These are phyloP conservation scores for Drosophila atroscutellata DNA, from an alignment of 2,888 invertebrate genomes.

Conservation along the genomic window DNA sequence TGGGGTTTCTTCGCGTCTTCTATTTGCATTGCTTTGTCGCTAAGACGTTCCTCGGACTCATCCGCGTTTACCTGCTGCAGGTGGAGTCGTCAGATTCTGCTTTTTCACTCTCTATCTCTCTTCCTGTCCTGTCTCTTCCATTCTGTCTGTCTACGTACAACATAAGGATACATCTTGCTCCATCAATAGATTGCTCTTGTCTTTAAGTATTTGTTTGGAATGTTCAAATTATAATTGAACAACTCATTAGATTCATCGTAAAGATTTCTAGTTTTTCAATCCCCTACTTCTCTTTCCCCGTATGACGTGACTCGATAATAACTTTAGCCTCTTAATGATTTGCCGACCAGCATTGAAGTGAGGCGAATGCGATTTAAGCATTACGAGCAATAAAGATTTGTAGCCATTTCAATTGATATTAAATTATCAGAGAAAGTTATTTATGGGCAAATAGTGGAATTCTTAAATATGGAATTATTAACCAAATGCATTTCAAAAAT, in stretches of 20 bases:
- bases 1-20: slow-evolving; percentile 7
- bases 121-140: slow-evolving; percentile 30
- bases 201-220: not conserved
- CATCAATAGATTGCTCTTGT: not conserved
- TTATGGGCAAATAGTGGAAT: not conserved
- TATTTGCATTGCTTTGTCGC: slow-evolving; percentile 28
- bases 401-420: not conserved
- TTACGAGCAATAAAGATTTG: not conserved
- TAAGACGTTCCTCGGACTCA: slow-evolving; percentile 41
- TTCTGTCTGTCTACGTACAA: not conserved
- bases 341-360: slow-evolving; percentile 7
- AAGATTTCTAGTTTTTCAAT: not conserved
- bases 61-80: slow-evolving; percentile 64
- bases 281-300: not conserved
- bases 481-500: not conserved
- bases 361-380: slow-evolving; percentile 18
- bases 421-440: slow-evolving; percentile 6
- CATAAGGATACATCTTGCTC: not conserved
- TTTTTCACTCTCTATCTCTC: slow-evolving; percentile 28
- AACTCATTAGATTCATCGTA: not conserved
- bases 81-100: slow-evolving; percentile 36
- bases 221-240: not conserved
- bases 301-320: slow-evolving; percentile 7
- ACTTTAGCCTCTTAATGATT: slow-evolving; percentile 12
- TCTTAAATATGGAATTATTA: not conserved